phyloP scores from a whole-genome alignment of 2,797 vertebrate genomes.

The Pelobates cultripes region DNA sequence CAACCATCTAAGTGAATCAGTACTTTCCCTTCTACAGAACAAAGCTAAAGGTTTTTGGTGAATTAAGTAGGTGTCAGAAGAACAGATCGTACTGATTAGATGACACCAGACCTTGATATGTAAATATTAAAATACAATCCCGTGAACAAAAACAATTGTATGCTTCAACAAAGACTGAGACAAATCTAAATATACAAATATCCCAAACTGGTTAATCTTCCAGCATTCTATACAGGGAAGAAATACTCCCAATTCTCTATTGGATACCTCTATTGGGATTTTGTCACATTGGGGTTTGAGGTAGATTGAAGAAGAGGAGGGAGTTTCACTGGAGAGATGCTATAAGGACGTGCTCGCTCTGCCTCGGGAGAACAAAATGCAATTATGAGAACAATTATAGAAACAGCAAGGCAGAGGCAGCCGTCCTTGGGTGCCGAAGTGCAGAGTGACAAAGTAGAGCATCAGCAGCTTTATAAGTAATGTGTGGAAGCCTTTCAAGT shows the following conservation, averaged over 20 bases:
- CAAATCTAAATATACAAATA: too few relatives aligned
- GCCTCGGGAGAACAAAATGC: slow-evolving; percentile 54
- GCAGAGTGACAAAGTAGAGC: slow-evolving; percentile 58
- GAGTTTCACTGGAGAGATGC: background rate
- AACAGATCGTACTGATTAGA: background rate
- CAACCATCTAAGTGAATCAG: slow-evolving; percentile 8
- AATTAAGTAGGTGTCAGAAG: background rate
- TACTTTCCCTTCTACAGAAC: background rate
- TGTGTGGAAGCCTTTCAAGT: slow-evolving; percentile 60
- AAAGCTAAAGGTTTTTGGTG: background rate
- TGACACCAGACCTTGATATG: background rate
- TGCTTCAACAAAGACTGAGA: too few relatives aligned
- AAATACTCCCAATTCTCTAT: too few relatives aligned
- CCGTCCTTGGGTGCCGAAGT: slow-evolving; percentile 42
- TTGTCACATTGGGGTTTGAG: background rate
- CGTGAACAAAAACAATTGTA: background rate
- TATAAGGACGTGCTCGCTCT: slow-evolving; percentile 12
- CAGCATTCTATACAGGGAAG: too few relatives aligned
- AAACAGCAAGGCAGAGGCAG: slow-evolving; percentile 57
- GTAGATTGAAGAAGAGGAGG: background rate
- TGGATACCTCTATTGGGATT: background rate
- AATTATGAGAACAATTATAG: slow-evolving; percentile 63
- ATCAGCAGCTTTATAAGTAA: slow-evolving; percentile 58
- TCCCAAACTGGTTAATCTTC: too few relatives aligned
- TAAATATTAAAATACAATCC: background rate